Conservation (phyloP, 1,140 invertebrate species). For the Berghia stephanieae region DNA sequence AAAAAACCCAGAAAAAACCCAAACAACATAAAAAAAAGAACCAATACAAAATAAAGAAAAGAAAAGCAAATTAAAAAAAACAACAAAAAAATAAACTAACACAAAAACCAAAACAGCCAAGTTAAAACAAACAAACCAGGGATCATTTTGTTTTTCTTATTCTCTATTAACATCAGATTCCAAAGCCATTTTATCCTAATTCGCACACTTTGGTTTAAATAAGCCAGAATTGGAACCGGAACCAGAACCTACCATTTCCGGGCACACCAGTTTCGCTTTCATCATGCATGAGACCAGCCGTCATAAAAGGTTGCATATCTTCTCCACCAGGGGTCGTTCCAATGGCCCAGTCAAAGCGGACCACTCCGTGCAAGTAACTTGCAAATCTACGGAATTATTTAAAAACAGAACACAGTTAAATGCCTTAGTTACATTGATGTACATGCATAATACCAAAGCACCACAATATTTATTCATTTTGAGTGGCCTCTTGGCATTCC, state of each 20-base stretch:
- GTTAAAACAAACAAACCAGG: neutral
- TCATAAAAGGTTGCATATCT: conserved; percentile 42
- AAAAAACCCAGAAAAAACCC: too few species aligned
- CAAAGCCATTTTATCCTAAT: neutral
- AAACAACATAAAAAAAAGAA: too few species aligned
- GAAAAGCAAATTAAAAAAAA: too few species aligned
- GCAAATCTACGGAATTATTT: conserved; percentile 45
- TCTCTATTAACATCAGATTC: neutral
- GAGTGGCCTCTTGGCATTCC: too few species aligned
- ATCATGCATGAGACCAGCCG: conserved; percentile 36
- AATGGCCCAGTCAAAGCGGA: conserved; percentile 45
- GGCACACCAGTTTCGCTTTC: conserved; percentile 31
- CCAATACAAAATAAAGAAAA: too few species aligned
- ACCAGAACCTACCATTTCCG: conserved; percentile 37
- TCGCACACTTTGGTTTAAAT: too few species aligned
- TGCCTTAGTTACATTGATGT: too few species aligned
- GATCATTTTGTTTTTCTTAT: neutral
- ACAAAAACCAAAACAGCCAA: neutral
- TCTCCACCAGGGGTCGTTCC: conserved; percentile 45
- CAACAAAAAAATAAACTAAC: too few species aligned
- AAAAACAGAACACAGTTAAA: too few species aligned
- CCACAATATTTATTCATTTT: too few species aligned
- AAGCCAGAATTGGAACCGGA: neutral
- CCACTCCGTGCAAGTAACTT: conserved; percentile 42
- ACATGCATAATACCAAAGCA: too few species aligned